phyloP scores from a whole-genome alignment of 2,797 vertebrate genomes.

The Microtus californicus region DNA sequence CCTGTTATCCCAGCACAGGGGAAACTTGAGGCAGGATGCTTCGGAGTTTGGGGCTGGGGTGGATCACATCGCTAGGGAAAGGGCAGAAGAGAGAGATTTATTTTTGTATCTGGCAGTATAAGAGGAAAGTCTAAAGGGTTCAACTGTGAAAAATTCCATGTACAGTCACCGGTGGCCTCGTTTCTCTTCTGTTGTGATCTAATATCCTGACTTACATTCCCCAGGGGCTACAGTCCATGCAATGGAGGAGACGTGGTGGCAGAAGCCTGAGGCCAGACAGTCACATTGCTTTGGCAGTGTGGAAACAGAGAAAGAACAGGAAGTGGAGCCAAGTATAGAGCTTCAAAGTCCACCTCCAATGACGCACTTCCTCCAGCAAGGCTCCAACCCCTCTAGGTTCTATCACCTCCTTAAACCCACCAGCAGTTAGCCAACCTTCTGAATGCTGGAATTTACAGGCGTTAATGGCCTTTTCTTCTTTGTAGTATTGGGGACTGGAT shows the following conservation, averaged over 20 bases:
- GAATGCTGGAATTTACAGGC: neutral
- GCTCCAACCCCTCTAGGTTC: neutral
- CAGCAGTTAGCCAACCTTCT: neutral
- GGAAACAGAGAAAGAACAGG: neutral
- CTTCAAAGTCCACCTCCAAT: neutral
- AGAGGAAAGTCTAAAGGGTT: neutral
- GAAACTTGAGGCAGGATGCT: neutral
- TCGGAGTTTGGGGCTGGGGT: neutral
- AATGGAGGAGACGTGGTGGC: too few relatives aligned
- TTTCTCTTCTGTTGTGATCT: neutral
- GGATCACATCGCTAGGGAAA: too few relatives aligned
- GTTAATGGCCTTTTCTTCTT: neutral
- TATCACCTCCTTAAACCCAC: neutral
- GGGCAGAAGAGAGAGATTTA: neutral
- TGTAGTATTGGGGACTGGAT: neutral
- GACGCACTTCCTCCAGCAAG: neutral
- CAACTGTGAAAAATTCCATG: neutral
- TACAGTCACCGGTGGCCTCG: neutral
- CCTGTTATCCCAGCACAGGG: neutral
- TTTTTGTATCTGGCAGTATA: neutral
- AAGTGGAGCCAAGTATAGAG: neutral
- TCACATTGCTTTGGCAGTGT: neutral
- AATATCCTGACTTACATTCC: neutral
- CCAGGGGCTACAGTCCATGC: neutral
- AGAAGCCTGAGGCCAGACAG: neutral